Conservation (phyloP, 2,888 invertebrate genomes). For the Vesta saturnalis region DNA sequence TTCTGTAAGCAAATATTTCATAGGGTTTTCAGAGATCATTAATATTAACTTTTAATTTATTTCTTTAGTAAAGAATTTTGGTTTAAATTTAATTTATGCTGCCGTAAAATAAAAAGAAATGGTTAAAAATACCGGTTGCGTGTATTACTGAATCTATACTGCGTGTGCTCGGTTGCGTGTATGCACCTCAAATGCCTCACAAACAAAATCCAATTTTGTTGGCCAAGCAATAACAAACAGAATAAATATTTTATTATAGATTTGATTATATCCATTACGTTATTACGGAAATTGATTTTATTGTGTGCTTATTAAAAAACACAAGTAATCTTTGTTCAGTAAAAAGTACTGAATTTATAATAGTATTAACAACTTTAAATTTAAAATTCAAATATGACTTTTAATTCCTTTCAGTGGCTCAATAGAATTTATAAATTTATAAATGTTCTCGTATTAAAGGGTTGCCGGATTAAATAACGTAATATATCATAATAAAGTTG, state of each 20-base stretch:
- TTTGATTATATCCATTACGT: not conserved
- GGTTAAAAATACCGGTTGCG: conserved; percentile 16
- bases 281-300: not conserved
- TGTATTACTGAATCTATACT: conserved; percentile 6
- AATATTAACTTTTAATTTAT: conserved; percentile 7
- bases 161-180: conserved; percentile 29
- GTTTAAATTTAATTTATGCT: not conserved
- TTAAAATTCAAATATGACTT: conserved; percentile 18
- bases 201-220: conserved; percentile 21
- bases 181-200: conserved; percentile 19
- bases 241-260: not conserved
- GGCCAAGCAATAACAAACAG: conserved; percentile 18
- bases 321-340: no score
- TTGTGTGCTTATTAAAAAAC: not conserved
- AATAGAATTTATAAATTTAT: conserved; percentile 24
- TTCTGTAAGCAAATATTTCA: conserved; percentile 10
- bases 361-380: conserved; percentile 5
- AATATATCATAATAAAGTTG: conserved; percentile 30
- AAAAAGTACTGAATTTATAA: no score
- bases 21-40: conserved; percentile 5
- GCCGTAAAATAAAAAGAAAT: not conserved
- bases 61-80: not conserved
- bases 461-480: conserved; percentile 22
- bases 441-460: conserved; percentile 27
- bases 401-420: conserved; percentile 19